A percentile compares a stretch with the other conserved stretches of the same genome.
Conservation (phyloP, 2,888 invertebrate species). For the Atrina japonica region DNA sequence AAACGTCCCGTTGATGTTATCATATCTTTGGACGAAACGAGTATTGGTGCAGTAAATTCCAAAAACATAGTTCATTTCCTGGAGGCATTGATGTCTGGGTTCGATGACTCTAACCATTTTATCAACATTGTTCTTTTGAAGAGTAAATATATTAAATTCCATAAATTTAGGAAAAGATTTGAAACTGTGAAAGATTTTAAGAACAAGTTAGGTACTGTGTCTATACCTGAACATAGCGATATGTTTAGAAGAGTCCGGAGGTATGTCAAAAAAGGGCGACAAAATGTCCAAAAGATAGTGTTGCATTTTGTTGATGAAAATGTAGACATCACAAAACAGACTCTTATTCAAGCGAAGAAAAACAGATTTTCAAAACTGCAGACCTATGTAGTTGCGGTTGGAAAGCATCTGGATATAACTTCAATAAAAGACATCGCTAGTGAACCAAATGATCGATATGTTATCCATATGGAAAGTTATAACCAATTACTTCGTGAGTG, state of each 20-base stretch:
- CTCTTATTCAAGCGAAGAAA: constrained; percentile 11
- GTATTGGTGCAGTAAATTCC: constrained; percentile 11
- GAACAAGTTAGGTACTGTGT: neutral
- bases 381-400: constrained; percentile 17
- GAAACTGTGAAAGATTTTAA: constrained; percentile 10
- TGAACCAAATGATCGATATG: neutral
- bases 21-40: constrained; percentile 14
- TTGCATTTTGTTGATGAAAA: constrained; percentile 23
- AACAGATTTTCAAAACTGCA: constrained; percentile 16
- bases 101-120: neutral
- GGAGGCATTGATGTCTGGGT: constrained; percentile 7
- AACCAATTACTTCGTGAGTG: constrained; percentile 2
- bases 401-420: neutral
- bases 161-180: neutral
- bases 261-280: constrained; percentile 5
- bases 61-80: constrained; percentile 19
- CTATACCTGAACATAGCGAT: constrained; percentile 16
- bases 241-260: constrained; percentile 9
- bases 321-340: constrained; percentile 24
- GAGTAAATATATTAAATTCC: constrained; percentile 21
- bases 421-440: constrained; percentile 12
- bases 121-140: constrained; percentile 17
- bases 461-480: constrained; percentile 4
- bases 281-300: constrained; percentile 17
- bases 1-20: constrained; percentile 18